phyloP scores from a whole-genome alignment of 2,888 invertebrate genomes.

The Pemphredon lugubris region DNA sequence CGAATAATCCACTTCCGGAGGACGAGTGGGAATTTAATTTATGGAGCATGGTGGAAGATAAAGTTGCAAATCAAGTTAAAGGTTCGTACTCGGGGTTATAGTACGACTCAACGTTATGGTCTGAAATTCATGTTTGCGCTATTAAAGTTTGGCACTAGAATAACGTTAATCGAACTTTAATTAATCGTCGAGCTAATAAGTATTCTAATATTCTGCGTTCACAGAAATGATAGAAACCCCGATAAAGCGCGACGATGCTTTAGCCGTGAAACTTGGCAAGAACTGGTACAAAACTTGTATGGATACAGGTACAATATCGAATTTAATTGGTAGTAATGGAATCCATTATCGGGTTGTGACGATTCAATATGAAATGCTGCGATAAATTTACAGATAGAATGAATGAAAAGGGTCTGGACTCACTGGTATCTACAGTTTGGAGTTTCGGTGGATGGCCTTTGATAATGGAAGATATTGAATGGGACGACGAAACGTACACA shows the following conservation, averaged over 20 bases:
- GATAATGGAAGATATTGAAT: conserved; percentile 66
- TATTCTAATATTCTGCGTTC: background rate
- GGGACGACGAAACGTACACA: conserved; percentile 59
- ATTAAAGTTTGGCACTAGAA: no score
- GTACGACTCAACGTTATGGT: no score
- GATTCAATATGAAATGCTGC: background rate
- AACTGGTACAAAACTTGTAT: conserved; percentile 68
- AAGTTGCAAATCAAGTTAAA: conserved; percentile 22
- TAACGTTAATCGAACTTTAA: no score
- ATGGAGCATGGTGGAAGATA: conserved; percentile 15
- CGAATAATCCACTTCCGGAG: conserved; percentile 49
- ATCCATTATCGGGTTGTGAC: no score
- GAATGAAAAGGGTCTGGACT: conserved; percentile 54
- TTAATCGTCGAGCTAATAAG: background rate
- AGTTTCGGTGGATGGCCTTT: conserved; percentile 71
- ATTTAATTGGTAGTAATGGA: background rate
- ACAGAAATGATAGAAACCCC: background rate
- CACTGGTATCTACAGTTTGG: conserved; percentile 62
- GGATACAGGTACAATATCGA: conserved; percentile 56
- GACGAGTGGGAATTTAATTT: conserved; percentile 49
- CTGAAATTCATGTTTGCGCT: no score
- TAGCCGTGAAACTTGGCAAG: conserved; percentile 65
- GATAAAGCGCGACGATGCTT: conserved; percentile 51
- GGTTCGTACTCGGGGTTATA: conserved; percentile 1
- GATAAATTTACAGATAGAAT: conserved; percentile 45